Base-by-base conservation (phyloP, 2,888 invertebrate genomes). In the Chorisops tibialis region DNA sequence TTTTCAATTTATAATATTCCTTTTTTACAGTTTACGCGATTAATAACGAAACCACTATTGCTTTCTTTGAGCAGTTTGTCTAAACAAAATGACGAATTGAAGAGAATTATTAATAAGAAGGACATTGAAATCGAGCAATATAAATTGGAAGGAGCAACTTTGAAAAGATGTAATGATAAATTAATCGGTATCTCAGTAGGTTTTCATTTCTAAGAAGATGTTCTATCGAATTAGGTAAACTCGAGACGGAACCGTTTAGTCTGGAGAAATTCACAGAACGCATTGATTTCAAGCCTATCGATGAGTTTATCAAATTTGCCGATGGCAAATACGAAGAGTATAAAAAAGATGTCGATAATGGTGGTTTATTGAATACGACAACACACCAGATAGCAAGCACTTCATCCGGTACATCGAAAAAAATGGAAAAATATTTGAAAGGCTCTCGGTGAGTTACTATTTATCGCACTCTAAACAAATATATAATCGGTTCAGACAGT, bases 121-220 rank as follows among this genome's bases (percentile, higher is more conserved):
- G 78, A 77, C 51, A 45, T 65, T 0, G 78, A 77, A 66, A 67
- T 77, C 1, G 65, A 68, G 2, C 74, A 77, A 52, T 77, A 72
- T 54, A 72, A 70, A 49, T 52, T 43, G 1, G 76, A 78, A 51
- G 75, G 75, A 4, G 70, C 68, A 14, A 51, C 69, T 18, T 61
- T 76, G 18, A 68, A 68, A 30, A 68, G 75, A 67, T 68, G 77
- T 75, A 66, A 65, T 69, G 66, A 41, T n/a, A 1, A 24, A 24
- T 11, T 18, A 4, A 9, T 18, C 24, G 24, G n/a, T n/a, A n/a
- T n/a, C n/a, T n/a, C n/a, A n/a, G n/a, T n/a, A n/a, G n/a, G n/a
- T n/a, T n/a, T n/a, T n/a, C n/a, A n/a, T n/a, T n/a, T n/a, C n/a
- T n/a, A n/a, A n/a, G n/a, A n/a, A n/a, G n/a, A n/a, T n/a, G n/a